These are phyloP conservation scores for Nothoprocta pentlandii DNA, from an alignment of 2,113 vertebrate genomes.

Conservation along the genomic window DNA sequence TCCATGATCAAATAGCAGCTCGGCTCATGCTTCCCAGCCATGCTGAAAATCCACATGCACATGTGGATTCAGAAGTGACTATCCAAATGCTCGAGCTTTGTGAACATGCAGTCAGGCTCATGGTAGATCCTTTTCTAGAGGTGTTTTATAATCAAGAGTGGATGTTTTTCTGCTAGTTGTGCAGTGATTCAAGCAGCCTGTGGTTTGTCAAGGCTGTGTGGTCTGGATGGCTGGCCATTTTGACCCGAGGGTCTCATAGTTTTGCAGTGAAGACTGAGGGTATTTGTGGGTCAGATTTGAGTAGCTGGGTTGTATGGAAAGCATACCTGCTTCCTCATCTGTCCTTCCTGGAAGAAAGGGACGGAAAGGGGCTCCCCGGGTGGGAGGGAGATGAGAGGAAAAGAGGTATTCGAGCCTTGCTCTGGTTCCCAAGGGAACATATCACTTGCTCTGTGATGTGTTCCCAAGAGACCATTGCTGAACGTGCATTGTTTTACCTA, in stretches of 20 bases:
- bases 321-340: neutral
- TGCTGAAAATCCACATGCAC: neutral
- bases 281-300: neutral
- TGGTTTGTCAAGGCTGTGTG: neutral
- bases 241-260: neutral
- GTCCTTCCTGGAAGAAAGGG: neutral
- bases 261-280: too few relatives aligned
- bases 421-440: neutral
- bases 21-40: neutral
- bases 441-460: fast-evolving
- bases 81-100: fast-evolving
- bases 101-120: neutral
- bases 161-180: neutral
- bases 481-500: neutral
- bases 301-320: neutral
- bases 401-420: fast-evolving
- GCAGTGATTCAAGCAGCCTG: fast-evolving
- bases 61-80: neutral
- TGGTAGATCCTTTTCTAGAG: neutral
- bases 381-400: neutral
- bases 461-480: neutral
- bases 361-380: neutral
- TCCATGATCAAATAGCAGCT: neutral
- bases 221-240: too few relatives aligned
- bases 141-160: neutral